These are phyloP conservation scores for Fragum sueziense DNA, from an alignment of 2,888 invertebrate species.

Conservation along the genomic window DNA sequence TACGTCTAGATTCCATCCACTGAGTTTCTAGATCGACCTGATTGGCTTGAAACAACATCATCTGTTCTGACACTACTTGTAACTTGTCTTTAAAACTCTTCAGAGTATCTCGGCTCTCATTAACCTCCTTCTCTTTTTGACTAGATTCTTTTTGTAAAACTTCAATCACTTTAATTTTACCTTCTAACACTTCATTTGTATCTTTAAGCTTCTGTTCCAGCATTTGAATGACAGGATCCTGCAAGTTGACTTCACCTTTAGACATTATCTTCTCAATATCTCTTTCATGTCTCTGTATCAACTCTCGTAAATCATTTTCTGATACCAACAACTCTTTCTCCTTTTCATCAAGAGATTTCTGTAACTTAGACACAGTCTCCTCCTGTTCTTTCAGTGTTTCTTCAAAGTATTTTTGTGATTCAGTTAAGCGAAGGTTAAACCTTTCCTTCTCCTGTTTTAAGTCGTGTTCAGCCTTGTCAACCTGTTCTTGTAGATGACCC, in stretches of 20 bases:
- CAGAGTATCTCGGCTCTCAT: constrained; percentile 82
- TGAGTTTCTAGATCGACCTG: constrained; percentile 88
- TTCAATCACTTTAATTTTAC: constrained; percentile 78
- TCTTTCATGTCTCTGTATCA: constrained; percentile 74
- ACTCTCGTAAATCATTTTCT: constrained; percentile 75
- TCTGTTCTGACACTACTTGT: constrained; percentile 91
- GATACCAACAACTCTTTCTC: constrained; percentile 70
- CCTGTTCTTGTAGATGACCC: constrained; percentile 68
- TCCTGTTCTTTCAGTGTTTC: constrained; percentile 77
- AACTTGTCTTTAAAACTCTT: constrained; percentile 89
- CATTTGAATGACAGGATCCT: constrained; percentile 76
- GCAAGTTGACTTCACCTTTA: constrained; percentile 74
- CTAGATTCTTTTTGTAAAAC: constrained; percentile 74
- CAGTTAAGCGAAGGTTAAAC: constrained; percentile 72
- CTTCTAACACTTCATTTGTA: constrained; percentile 76
- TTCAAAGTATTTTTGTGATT: constrained; percentile 78
- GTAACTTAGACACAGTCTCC: constrained; percentile 66
- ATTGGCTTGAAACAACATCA: constrained; percentile 91
- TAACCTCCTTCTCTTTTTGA: constrained; percentile 73
- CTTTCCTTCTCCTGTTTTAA: constrained; percentile 72
- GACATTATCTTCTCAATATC: constrained; percentile 76
- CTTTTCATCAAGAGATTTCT: constrained; percentile 66
- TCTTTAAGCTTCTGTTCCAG: constrained; percentile 78
- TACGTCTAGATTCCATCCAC: constrained; percentile 87
- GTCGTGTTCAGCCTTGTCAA: constrained; percentile 71